Percentiles rank a stretch among this genome's conserved stretches.
Evolutionary conservation across 2,113 vertebrate species (phyloP).

Genomic region (Nymphicus hollandicus): DNA sequence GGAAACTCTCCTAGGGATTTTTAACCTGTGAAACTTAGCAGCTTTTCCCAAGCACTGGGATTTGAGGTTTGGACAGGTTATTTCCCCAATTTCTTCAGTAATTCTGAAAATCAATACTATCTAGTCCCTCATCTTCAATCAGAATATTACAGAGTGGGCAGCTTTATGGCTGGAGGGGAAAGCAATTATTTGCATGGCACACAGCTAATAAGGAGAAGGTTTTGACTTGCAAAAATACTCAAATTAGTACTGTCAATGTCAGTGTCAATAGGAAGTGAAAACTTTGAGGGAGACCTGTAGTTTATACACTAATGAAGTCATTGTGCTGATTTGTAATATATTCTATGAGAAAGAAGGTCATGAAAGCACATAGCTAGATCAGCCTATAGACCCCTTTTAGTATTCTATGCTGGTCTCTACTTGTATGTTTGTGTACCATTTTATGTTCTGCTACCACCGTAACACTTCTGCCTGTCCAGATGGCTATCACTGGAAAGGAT

Average conservation of each 20-base stretch:
- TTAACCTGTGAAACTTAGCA: neutral
- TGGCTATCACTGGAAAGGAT: neutral
- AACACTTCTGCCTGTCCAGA: neutral
- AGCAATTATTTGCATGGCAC: neutral
- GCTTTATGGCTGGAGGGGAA: neutral
- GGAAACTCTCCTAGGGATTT: neutral
- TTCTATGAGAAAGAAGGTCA: neutral
- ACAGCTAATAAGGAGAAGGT: neutral
- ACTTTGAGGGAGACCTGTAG: neutral
- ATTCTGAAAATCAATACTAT: neutral
- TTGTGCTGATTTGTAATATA: neutral
- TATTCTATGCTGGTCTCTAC: neutral
- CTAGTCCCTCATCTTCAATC: neutral
- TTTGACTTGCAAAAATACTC: neutral
- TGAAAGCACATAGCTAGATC: neutral
- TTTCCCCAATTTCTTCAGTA: neutral
- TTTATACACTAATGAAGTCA: neutral
- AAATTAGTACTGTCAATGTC: neutral
- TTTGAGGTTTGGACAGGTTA: neutral
- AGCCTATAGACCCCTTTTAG: neutral
- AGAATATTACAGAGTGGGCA: neutral
- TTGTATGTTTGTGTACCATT: neutral
- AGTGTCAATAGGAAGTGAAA: neutral
- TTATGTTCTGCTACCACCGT: neutral
- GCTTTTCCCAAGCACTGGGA: neutral